Evolutionary conservation across 2,113 vertebrate genomes (phyloP), one percentile per base, ranked within the genome.

Genomic region (Edolisoma coerulescens): DNA sequence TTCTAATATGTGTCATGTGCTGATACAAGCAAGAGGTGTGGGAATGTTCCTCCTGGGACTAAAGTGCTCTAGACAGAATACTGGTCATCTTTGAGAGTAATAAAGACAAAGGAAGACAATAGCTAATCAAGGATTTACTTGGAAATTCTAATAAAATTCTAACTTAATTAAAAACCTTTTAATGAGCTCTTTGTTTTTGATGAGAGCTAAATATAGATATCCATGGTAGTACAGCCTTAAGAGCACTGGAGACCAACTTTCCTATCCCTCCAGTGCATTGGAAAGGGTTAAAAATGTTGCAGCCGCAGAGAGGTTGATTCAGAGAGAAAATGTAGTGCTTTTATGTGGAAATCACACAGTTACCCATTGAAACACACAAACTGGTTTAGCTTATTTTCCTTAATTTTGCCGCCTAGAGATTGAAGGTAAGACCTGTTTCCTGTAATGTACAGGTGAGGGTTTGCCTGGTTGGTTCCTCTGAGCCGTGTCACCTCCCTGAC

Each of bases 91-190:
- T 91, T 77, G 87, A 65, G 37, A 83, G 53, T 77, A 95, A 93
- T 63, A 71, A 87, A 95, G 68, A 84, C 84, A 88, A 78, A 93
- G 44, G n/a, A 93, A 84, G 61, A 89, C 69, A 89, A 56, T 65
- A 61, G 49, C 79, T 84, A 81, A 92, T 89, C 82, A 92, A 68
- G 75, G 14, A 44, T 88, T 96, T 88, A 78, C 71, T 87, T 83
- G 47, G 52, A 92, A 90, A 87, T 87, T 93, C 59, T 89, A 91
- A 89, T 91, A 89, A 69, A 75, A 82, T 93, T 96, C 47, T 56
- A 76, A 65, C 49, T 89, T 94, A 93, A 91, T 94, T 91, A 89
- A 83, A 91, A 89, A 52, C 6, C 10, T 23, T 94, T 92, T 91
- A n/a, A 76, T 94, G 61, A 84, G 37, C 18, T 91, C 69, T 54